A percentile compares a stretch with the other conserved stretches of the same genome.
Conservation (phyloP, 2,797 vertebrate species). For the Euphonia xanthogaster region DNA sequence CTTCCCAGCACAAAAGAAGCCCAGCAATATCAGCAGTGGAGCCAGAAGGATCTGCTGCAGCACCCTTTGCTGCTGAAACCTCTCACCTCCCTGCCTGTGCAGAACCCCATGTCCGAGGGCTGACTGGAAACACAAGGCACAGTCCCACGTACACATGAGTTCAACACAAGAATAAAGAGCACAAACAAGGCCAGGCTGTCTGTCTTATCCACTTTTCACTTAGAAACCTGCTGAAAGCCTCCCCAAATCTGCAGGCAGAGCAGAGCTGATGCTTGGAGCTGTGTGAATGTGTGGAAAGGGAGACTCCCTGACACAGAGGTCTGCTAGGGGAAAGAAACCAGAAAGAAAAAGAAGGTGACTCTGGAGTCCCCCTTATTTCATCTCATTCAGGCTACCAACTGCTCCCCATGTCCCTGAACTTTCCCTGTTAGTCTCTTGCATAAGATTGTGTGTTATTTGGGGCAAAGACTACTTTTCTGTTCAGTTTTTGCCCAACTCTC, state of each 20-base stretch:
- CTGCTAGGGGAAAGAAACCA: neutral
- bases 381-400: neutral
- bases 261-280: neutral
- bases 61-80: neutral
- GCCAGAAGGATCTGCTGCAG: neutral
- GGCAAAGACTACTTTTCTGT: neutral
- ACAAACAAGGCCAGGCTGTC: neutral
- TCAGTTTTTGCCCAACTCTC: neutral
- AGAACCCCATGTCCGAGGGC: neutral
- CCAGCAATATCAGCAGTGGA: neutral
- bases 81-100: neutral
- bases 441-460: neutral
- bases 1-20: neutral
- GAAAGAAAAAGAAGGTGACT: neutral
- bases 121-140: constrained; percentile 22
- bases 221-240: constrained; percentile 22
- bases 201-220: constrained; percentile 24
- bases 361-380: neutral
- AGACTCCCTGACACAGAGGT: neutral
- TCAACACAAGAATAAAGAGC: neutral
- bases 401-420: neutral
- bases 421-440: neutral
- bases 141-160: neutral
- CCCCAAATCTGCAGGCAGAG: neutral
- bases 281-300: neutral